phyloP scores from a whole-genome alignment of 2,888 invertebrate species.

The Alcis repandata region DNA sequence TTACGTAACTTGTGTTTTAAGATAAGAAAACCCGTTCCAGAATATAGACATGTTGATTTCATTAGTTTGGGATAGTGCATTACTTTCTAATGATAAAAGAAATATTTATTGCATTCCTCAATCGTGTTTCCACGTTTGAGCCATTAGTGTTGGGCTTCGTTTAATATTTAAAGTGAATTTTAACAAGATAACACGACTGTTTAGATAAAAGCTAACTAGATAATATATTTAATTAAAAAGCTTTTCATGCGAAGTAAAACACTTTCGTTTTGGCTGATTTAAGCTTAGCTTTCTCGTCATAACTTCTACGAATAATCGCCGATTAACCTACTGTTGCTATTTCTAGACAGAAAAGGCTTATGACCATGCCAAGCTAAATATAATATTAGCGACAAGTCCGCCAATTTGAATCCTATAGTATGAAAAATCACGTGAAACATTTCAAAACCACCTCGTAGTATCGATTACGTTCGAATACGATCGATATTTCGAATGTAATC shows the following conservation, averaged over 20 bases:
- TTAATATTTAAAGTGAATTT: conserved; percentile 7
- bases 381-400: too few species aligned
- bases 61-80: conserved; percentile 22
- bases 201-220: conserved; percentile 5
- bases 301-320: too few species aligned
- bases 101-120: conserved; percentile 13
- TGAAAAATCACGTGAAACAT: too few species aligned
- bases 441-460: too few species aligned
- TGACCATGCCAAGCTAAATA: too few species aligned
- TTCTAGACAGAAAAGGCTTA: too few species aligned
- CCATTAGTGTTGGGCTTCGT: conserved; percentile 14
- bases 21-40: conserved; percentile 32
- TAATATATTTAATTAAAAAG: conserved; percentile 10
- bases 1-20: conserved; percentile 28
- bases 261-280: conserved; percentile 4
- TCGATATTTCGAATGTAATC: too few species aligned
- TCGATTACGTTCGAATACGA: too few species aligned
- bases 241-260: background rate
- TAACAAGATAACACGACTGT: conserved; percentile 7
- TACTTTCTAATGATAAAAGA: conserved; percentile 29
- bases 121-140: conserved; percentile 11
- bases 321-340: too few species aligned
- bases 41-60: conserved; percentile 27
- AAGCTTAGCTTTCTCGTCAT: background rate
- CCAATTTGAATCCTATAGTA: too few species aligned